Percentiles rank a stretch among this genome's conserved stretches.
Conservation (phyloP, 2,888 invertebrate species). For the Lasioglossum malachurum region DNA sequence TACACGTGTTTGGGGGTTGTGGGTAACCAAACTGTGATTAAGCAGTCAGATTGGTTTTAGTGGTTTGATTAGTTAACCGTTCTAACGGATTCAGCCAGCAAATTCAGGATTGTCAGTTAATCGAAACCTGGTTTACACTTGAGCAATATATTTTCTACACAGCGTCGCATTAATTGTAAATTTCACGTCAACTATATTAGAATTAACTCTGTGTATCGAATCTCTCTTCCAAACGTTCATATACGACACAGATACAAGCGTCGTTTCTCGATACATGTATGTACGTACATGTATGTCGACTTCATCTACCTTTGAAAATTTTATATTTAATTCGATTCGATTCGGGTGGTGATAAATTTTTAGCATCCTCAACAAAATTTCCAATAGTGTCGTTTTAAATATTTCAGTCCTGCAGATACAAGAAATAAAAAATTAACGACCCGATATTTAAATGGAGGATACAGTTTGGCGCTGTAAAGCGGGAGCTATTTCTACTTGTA, state of each 20-base stretch:
- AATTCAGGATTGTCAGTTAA: not conserved
- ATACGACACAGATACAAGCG: too few species aligned
- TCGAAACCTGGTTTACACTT: not conserved
- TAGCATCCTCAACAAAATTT: not conserved
- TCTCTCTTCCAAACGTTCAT: too few species aligned
- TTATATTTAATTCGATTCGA: not conserved
- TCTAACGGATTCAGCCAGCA: not conserved
- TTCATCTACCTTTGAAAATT: not conserved
- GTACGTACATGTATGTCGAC: not conserved
- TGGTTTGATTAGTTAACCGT: conserved; percentile 10
- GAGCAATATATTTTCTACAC: not conserved
- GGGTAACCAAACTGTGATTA: conserved; percentile 26
- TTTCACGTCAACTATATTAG: not conserved
- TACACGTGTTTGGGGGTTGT: conserved; percentile 3
- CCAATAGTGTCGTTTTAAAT: not conserved
- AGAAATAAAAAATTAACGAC: not conserved
- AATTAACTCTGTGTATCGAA: not conserved
- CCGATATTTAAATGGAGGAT: not conserved
- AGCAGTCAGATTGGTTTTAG: conserved; percentile 24
- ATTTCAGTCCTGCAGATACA: not conserved
- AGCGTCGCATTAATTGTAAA: not conserved
- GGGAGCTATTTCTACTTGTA: not conserved
- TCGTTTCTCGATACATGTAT: too few species aligned
- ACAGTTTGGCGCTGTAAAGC: not conserved
- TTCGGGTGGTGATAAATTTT: too few species aligned